phyloP scores from a whole-genome alignment of 2,888 invertebrate genomes.

The Drosophila koepferae region DNA sequence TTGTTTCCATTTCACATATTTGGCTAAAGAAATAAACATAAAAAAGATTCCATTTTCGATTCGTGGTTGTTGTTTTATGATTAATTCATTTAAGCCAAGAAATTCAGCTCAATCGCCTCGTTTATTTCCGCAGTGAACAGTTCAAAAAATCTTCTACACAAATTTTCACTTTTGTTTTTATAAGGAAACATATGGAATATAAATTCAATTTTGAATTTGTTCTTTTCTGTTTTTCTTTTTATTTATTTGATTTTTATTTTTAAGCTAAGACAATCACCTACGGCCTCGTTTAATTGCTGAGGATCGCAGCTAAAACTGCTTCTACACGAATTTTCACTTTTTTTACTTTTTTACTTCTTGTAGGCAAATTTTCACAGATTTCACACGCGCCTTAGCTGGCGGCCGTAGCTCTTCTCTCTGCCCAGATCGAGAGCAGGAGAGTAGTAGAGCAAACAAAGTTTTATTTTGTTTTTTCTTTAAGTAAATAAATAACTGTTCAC shows the following conservation, averaged over 20 bases:
- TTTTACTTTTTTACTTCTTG: conserved; percentile 15
- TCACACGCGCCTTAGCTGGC: conserved; percentile 60
- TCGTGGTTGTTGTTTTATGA: conserved; percentile 38
- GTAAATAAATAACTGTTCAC: conserved; percentile 1
- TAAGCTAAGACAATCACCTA: conserved; percentile 17
- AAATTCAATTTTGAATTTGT: background rate
- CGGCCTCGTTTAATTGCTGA: conserved; percentile 50
- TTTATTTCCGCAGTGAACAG: background rate
- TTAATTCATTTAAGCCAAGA: conserved; percentile 66
- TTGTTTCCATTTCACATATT: conserved; percentile 78
- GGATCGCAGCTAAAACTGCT: conserved; percentile 20
- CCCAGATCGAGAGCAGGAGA: conserved; percentile 27
- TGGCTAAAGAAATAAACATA: conserved; percentile 62
- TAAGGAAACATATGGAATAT: background rate
- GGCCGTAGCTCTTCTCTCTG: conserved; percentile 29
- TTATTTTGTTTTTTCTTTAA: background rate
- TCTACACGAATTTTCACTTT: conserved; percentile 72
- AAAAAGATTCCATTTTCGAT: conserved; percentile 74
- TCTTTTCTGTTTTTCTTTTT: too few relatives aligned
- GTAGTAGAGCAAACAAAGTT: conserved; percentile 30
- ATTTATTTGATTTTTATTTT: background rate
- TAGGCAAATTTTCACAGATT: conserved; percentile 71
- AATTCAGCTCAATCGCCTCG: conserved; percentile 61
- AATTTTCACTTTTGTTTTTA: conserved; percentile 6
- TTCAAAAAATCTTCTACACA: background rate